These are phyloP conservation scores for Meloidogyne exigua DNA, from an alignment of 1,140 invertebrate species.

Conservation along the genomic window DNA sequence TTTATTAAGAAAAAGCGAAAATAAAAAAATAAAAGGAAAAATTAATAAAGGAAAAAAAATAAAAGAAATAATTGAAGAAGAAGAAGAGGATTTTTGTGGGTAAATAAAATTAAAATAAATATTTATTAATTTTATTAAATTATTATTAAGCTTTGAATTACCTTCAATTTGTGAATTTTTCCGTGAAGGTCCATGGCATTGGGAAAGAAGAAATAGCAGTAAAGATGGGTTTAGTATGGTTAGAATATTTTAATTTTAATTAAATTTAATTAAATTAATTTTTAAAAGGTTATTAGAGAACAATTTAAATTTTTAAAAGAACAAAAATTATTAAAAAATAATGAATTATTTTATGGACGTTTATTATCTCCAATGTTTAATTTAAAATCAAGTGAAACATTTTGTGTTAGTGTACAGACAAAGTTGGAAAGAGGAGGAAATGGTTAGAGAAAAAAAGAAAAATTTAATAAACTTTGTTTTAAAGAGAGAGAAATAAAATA, in stretches of 20 bases:
- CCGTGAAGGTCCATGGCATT: slow-evolving; percentile 20
- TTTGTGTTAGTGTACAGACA: slow-evolving; percentile 20
- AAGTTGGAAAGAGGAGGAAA: slow-evolving; percentile 13
- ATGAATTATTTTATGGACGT: slow-evolving; percentile 9
- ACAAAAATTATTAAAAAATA: slow-evolving; percentile 1
- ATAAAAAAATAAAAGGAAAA: not conserved
- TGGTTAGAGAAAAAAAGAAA: too few species aligned
- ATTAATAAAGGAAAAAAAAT: not conserved
- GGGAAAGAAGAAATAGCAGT: slow-evolving; percentile 20
- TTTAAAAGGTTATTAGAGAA: slow-evolving; percentile 15
- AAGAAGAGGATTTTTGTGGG: slow-evolving; percentile 6
- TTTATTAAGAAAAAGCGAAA: not conserved
- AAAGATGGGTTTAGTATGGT: slow-evolving; percentile 21
- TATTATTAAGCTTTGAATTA: slow-evolving; percentile 25
- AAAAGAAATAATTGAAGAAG: too few species aligned
- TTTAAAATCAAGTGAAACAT: slow-evolving; percentile 14
- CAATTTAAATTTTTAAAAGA: not conserved
- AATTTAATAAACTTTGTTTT: too few species aligned
- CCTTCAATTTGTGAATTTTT: slow-evolving; percentile 20
- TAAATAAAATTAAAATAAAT: not conserved
- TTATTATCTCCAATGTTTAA: slow-evolving; percentile 17
- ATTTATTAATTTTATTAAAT: too few species aligned
- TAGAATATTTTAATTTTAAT: not conserved
- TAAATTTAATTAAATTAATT: not conserved
- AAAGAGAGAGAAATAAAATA: too few species aligned